Conservation (phyloP, 2,113 vertebrate genomes). For the Pluvialis apricaria region DNA sequence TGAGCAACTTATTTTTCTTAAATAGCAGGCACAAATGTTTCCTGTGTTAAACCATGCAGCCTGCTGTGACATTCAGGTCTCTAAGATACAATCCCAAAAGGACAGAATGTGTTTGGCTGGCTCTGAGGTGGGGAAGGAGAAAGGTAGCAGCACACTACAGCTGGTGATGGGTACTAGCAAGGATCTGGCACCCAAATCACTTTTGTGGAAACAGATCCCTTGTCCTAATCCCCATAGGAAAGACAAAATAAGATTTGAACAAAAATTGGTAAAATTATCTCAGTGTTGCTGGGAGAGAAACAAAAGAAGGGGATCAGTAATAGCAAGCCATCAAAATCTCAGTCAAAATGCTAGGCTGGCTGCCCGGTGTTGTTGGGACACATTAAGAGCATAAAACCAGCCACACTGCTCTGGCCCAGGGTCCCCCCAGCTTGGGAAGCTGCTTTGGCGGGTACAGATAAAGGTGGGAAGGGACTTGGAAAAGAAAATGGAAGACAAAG, state of each 20-base stretch:
- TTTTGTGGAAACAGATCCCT: not conserved
- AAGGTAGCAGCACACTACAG: not conserved
- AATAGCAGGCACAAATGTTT: constrained; percentile 35
- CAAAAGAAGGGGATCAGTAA: not conserved
- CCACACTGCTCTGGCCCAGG: not conserved
- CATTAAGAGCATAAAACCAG: not conserved
- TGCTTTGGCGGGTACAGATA: not conserved
- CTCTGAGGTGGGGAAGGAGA: not conserved
- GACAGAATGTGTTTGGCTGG: not conserved
- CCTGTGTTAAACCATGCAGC: constrained; percentile 18
- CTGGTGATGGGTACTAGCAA: not conserved
- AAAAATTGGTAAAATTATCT: not conserved
- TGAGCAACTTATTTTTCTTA: constrained; percentile 46
- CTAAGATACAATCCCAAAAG: not conserved
- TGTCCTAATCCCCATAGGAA: not conserved
- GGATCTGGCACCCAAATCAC: not conserved
- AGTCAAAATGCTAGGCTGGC: not conserved
- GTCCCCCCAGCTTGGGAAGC: not conserved
- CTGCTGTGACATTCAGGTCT: constrained; percentile 49
- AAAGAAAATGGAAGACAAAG: not conserved
- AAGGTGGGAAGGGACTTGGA: not conserved
- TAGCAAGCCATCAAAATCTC: not conserved
- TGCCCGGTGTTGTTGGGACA: not conserved
- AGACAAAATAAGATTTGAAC: not conserved
- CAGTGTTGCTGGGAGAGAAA: not conserved